Conservation (phyloP, 2,888 invertebrate genomes). For the Phalera bucephala region DNA sequence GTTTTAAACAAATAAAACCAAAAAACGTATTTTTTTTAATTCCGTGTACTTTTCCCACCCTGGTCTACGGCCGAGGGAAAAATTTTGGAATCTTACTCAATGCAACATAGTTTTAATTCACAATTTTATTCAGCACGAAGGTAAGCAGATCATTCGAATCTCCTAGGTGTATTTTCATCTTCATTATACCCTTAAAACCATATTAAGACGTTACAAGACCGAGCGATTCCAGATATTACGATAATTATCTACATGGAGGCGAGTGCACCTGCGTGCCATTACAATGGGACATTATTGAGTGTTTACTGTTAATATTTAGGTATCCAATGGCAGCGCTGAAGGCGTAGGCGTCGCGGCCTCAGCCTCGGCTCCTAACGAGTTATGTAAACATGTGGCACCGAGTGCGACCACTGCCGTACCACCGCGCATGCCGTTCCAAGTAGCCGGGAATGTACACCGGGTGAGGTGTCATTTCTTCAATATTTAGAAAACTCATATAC, state of each 20-base stretch:
- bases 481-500: constrained; percentile 39
- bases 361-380: constrained; percentile 67
- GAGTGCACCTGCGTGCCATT: constrained; percentile 56
- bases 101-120: no score
- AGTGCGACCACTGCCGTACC: constrained; percentile 56
- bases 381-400: constrained; percentile 66
- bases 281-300: constrained; percentile 63
- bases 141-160: no score
- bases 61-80: no score
- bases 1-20: no score
- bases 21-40: no score
- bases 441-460: constrained; percentile 54
- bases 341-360: constrained; percentile 62
- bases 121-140: no score
- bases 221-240: constrained; percentile 6
- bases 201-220: not conserved
- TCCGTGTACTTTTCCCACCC: no score
- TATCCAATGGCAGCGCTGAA: constrained; percentile 44
- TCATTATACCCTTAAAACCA: not conserved
- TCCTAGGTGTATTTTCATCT: not conserved
- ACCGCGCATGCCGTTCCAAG: constrained; percentile 54
- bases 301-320: constrained; percentile 61
- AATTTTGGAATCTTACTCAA: no score
- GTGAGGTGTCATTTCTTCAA: constrained; percentile 52
- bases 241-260: constrained; percentile 27